A percentile compares a stretch with the other conserved stretches of the same genome.
These are phyloP conservation scores for Anhinga anhinga DNA, from an alignment of 2,113 vertebrate genomes.

Conservation along the genomic window DNA sequence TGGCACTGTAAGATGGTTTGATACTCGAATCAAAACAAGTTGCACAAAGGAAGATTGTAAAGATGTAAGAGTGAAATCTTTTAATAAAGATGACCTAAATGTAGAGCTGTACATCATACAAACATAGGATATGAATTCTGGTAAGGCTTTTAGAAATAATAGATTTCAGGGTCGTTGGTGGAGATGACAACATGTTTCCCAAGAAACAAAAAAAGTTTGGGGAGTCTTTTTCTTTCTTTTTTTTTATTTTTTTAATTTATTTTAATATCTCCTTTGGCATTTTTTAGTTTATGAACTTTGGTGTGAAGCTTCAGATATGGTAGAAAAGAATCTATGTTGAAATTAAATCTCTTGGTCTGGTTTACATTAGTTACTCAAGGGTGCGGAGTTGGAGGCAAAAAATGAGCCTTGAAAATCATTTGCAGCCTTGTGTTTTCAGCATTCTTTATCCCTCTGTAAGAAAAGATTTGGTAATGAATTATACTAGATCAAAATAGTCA, in stretches of 20 bases:
- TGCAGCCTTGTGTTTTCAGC: background rate
- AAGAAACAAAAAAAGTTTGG: background rate
- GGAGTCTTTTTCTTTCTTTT: background rate
- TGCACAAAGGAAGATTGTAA: conserved; percentile 99
- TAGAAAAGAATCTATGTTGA: background rate
- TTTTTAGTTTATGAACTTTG: background rate
- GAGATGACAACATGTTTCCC: conserved; percentile 11
- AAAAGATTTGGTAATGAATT: background rate
- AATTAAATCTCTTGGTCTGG: background rate
- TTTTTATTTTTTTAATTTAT: background rate
- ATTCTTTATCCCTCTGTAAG: background rate
- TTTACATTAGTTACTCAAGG: background rate
- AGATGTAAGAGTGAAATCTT: conserved; percentile 85
- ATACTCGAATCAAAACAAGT: conserved; percentile 94
- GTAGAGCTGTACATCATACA: conserved; percentile 23
- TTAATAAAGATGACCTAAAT: conserved; percentile 34
- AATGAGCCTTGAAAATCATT: background rate
- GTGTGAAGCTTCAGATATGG: background rate
- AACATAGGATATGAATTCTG: conserved; percentile 21
- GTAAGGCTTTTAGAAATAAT: conserved; percentile 35
- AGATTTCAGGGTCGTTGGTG: conserved; percentile 23
- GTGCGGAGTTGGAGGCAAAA: background rate
- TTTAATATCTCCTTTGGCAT: background rate
- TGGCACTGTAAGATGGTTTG: conserved; percentile 97
- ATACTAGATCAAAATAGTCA: background rate